Percentiles rank a stretch among this genome's conserved stretches.
These are phyloP conservation scores for Tragelaphus buxtoni DNA, from an alignment of 2,113 vertebrate species.

Conservation along the genomic window DNA sequence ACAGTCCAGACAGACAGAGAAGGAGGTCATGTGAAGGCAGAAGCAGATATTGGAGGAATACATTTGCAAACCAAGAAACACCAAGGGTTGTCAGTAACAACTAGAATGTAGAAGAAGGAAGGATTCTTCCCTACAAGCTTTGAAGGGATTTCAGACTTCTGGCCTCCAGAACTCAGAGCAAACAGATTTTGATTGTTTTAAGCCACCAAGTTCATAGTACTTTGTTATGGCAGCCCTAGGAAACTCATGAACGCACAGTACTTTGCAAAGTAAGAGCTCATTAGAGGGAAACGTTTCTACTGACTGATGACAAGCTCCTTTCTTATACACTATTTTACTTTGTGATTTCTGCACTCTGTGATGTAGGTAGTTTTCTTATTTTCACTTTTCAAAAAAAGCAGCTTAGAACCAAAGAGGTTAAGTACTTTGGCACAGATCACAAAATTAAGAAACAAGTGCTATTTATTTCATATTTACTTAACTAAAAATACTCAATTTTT, in stretches of 20 bases:
- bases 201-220: neutral
- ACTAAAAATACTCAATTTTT: neutral
- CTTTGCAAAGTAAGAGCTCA: neutral
- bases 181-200: neutral
- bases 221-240: neutral
- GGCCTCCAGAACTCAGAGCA: neutral
- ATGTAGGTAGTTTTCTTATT: neutral
- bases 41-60: neutral
- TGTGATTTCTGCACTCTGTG: neutral
- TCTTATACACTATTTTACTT: neutral
- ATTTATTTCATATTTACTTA: constrained; percentile 32
- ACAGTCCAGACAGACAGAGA: neutral
- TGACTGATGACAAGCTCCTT: neutral
- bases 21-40: neutral
- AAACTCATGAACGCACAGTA: neutral
- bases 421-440: neutral
- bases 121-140: neutral
- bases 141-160: neutral
- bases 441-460: neutral
- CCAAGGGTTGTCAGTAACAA: neutral
- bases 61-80: neutral
- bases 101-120: neutral
- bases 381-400: neutral
- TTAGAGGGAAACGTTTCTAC: neutral
- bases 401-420: neutral